These are phyloP conservation scores for Scotopteryx bipunctaria DNA, from an alignment of 2,888 invertebrate genomes.

Conservation along the genomic window DNA sequence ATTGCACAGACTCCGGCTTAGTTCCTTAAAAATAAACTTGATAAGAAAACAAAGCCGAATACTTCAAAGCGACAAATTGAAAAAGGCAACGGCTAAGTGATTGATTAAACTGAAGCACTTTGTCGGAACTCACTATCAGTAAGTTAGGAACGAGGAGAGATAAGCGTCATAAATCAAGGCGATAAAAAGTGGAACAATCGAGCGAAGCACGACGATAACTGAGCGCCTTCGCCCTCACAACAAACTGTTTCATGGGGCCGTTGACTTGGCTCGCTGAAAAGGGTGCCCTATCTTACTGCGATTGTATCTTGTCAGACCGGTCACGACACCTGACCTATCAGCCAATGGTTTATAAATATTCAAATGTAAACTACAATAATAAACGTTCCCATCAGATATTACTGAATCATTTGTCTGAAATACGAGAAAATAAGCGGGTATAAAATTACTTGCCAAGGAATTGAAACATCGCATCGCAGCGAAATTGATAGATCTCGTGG, in stretches of 20 bases:
- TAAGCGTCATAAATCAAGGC: conserved; percentile 70
- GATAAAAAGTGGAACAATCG: conserved; percentile 62
- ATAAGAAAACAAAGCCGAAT: conserved; percentile 43
- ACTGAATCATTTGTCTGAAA: not conserved
- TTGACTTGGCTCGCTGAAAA: conserved; percentile 32
- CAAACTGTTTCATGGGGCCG: conserved; percentile 33
- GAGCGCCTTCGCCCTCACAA: conserved; percentile 27
- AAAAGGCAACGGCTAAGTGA: conserved; percentile 59
- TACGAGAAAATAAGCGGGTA: conserved; percentile 4
- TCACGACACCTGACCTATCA: conserved; percentile 17
- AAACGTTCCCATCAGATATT: not conserved
- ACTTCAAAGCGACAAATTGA: conserved; percentile 61
- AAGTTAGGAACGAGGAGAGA: conserved; percentile 53
- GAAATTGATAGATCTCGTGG: conserved; percentile 48
- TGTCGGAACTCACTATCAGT: conserved; percentile 60
- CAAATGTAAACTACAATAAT: not conserved
- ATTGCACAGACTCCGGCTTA: conserved; percentile 29
- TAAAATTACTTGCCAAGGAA: conserved; percentile 27
- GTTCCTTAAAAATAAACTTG: conserved; percentile 46
- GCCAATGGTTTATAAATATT: not conserved
- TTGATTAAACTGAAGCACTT: conserved; percentile 66
- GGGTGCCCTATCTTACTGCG: conserved; percentile 31
- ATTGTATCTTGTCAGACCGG: conserved; percentile 25
- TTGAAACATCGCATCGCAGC: conserved; percentile 25
- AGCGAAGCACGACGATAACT: conserved; percentile 38